Evolutionary conservation across 2,888 invertebrate species (phyloP), one percentile per base, ranked within the genome.

Genomic region (Philaethria dido): DNA sequence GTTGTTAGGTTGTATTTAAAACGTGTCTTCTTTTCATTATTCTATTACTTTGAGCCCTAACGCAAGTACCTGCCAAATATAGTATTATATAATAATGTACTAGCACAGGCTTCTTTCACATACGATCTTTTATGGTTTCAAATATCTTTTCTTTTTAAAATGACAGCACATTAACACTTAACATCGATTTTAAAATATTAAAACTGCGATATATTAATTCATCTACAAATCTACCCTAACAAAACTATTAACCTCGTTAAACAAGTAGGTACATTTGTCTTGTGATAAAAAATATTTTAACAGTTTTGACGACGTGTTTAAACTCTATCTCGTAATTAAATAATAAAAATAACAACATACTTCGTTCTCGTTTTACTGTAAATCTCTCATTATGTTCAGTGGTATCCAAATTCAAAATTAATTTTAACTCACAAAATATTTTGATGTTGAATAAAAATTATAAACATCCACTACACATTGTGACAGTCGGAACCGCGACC

Each of bases 211-310:
- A 66, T 55, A 61, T 39, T 55, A 59, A 44, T 59, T 64, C 36
- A 36, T 48, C 44, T 47, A 66, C 50, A 42, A 55, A 22, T 42
- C 47, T 60, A 60, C 55, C 16, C 47, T 60, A 33, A 45, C 25
- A 59, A 33, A 18, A 47, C 13, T 68, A 36, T 44, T 62, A 47
- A 39, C 54, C 55, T 62, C 64, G 64, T 68, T 62, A 66, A 57
- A 63, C 60, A 68, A 63, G 39, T 52, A 68, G 61, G 20, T 52
- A 16, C 11, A 33, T 52, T 16, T n/a, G 29, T 6, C 5, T 11
- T n/a, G 22, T n/a, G 22, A n/a, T 11, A 57, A 57, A n/a, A 57
- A 22, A 1, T 22, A 55, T 42, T 39, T 20, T n/a, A 42, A 57
- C 22, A 16, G n/a, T 39, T 3, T 39, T 36, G 14, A 39, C 20